Conservation (phyloP, 1,140 invertebrate species). For the Drosophila nasuta region DNA sequence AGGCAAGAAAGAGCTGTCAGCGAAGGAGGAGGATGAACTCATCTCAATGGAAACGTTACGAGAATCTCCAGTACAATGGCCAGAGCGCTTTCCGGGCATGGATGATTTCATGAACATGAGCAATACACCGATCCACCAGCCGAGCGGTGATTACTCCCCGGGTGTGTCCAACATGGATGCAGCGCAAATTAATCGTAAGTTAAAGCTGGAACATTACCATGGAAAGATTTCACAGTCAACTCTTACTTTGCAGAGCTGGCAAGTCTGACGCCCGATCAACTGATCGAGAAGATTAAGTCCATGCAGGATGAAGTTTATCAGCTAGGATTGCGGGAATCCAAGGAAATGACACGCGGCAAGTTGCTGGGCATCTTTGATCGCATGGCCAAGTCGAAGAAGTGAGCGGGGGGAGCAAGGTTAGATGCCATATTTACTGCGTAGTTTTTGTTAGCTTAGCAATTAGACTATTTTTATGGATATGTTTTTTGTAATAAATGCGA, state of each 20-base stretch:
- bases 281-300: slow-evolving; percentile 96
- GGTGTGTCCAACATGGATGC: slow-evolving; percentile 89
- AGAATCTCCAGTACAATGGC: slow-evolving; percentile 97
- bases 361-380: slow-evolving; percentile 94
- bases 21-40: slow-evolving; percentile 84
- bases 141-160: slow-evolving; percentile 87
- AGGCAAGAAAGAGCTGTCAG: background rate
- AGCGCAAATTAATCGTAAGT: slow-evolving; percentile 90
- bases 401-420: background rate
- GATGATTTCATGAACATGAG: slow-evolving; percentile 88
- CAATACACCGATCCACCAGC: slow-evolving; percentile 85
- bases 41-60: slow-evolving; percentile 95
- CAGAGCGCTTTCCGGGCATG: slow-evolving; percentile 94
- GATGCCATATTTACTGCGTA: slow-evolving; percentile 32
- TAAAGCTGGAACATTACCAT: background rate
- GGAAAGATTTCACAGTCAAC: background rate
- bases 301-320: slow-evolving; percentile 97
- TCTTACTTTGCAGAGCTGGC: slow-evolving; percentile 90
- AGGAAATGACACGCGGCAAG: slow-evolving; percentile 98
- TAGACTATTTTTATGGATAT: slow-evolving; percentile 28
- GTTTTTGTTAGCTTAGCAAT: slow-evolving; percentile 9
- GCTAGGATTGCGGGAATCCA: slow-evolving; percentile 96
- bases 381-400: slow-evolving; percentile 27
- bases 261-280: slow-evolving; percentile 90
- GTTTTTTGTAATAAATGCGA: slow-evolving; percentile 35